These are phyloP conservation scores for Drymonia ruficornis DNA, from an alignment of 2,888 invertebrate species.

Conservation along the genomic window DNA sequence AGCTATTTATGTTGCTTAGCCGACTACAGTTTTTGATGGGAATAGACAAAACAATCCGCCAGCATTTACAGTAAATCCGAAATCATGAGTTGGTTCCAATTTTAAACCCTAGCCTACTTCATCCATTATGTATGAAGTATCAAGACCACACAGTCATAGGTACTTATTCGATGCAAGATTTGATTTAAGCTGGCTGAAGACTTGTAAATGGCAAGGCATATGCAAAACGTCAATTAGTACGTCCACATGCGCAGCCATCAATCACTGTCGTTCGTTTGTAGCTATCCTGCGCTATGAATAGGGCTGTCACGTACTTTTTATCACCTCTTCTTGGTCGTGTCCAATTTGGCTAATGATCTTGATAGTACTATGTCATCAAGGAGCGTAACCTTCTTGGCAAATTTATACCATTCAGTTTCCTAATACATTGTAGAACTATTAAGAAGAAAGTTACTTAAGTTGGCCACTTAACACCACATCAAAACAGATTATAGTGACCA, in stretches of 20 bases:
- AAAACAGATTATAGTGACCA: too few relatives aligned
- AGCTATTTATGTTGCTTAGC: too few relatives aligned
- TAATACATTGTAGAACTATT: too few relatives aligned
- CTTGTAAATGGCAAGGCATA: conserved; percentile 32
- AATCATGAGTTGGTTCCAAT: too few relatives aligned
- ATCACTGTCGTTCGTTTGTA: conserved; percentile 50
- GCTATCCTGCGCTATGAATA: conserved; percentile 17
- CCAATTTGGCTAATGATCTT: too few relatives aligned
- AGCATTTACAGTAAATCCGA: too few relatives aligned
- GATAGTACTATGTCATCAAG: not conserved
- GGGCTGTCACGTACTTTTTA: conserved; percentile 19
- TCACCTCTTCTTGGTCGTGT: not conserved
- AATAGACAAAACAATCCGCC: too few relatives aligned
- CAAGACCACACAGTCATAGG: conserved; percentile 22
- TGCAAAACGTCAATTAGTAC: conserved; percentile 70
- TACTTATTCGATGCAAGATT: conserved; percentile 24
- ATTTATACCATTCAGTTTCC: too few relatives aligned
- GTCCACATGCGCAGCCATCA: conserved; percentile 44
- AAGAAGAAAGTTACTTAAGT: too few relatives aligned
- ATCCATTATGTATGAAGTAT: not conserved
- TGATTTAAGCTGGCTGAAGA: conserved; percentile 30
- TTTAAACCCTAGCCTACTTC: too few relatives aligned
- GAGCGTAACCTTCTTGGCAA: not conserved
- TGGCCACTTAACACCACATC: too few relatives aligned
- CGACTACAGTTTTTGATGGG: too few relatives aligned